Conservation (phyloP, 2,113 vertebrate species). For the Gallinago paraguaiae region DNA sequence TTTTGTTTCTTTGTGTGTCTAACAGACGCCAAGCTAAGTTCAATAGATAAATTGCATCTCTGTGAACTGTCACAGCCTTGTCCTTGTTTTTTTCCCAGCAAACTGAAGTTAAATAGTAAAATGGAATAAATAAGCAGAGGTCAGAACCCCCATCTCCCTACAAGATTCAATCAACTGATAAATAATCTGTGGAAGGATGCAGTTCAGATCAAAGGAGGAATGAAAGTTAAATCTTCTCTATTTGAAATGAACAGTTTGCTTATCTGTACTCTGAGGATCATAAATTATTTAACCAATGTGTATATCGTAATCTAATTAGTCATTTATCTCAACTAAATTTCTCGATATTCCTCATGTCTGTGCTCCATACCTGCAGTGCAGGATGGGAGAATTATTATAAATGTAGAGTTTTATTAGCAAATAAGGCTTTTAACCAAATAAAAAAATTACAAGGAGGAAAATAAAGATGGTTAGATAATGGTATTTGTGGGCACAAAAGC, state of each 20-base stretch:
- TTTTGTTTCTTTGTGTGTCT: conserved; percentile 57
- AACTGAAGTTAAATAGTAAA: conserved; percentile 48
- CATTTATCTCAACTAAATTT: not conserved
- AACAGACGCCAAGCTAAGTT: conserved; percentile 57
- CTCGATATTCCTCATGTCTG: not conserved
- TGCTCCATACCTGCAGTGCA: not conserved
- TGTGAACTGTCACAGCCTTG: conserved; percentile 45
- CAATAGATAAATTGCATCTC: conserved; percentile 60
- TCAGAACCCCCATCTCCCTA: conserved; percentile 21
- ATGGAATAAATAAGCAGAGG: conserved; percentile 55
- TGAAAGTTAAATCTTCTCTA: not conserved
- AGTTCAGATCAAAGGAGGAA: conserved; percentile 5
- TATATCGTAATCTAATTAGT: conserved; percentile 12
- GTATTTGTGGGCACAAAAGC: not conserved
- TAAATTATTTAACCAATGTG: conserved; percentile 8
- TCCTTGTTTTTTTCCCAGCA: conserved; percentile 29
- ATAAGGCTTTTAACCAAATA: not conserved
- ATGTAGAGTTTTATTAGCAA: not conserved
- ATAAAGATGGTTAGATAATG: not conserved
- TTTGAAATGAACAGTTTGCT: not conserved
- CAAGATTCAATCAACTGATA: conserved; percentile 37
- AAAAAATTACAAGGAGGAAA: not conserved
- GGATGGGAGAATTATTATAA: not conserved
- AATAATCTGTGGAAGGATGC: conserved; percentile 29
- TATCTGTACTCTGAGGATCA: not conserved